Evolutionary conservation across 2,113 vertebrate genomes (phyloP), one percentile per base, ranked within the genome.

Genomic region (Lepisosteus oculatus): DNA sequence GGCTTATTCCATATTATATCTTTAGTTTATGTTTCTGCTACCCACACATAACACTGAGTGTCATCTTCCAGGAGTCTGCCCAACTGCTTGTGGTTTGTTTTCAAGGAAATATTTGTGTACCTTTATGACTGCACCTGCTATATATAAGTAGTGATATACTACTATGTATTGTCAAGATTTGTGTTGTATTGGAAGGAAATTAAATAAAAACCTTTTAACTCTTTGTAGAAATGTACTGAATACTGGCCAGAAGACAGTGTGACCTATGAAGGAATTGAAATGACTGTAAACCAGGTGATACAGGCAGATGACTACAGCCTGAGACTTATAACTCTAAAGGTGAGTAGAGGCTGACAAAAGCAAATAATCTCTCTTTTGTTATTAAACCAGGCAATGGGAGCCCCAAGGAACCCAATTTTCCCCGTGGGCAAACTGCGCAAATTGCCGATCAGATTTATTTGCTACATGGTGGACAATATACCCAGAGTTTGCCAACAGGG

Each of bases 241-340:
- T 99, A 99, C 66, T 99, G 97, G 97, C 97, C 97, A 0, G 97
- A 98, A 86, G 93, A 97, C 55, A 91, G 90, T 77, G 93, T 93
- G 80, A 91, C 86, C 69, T 94, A 95, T 0, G 95, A 98, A 74
- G 95, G 91, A 71, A 92, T 98, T 29, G 90, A 97, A 90, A 95
- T 99, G 85, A 93, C 91, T 0, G 91, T 99, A 55, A 88, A 88
- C 74, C 84, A 85, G 74, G 92, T 98, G 81, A 94, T 96, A 70
- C 95, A 97, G 83, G 95, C 95, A 56, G 97, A 98, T 56, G 97
- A 98, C 87, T 98, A 98, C 86, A 95, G 94, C 81, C 89, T 99
- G 71, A 92, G 96, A 83, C 93, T 96, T 83, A 97, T 99, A 85
- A 94, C 93, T 69, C 90, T 99, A 68, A 95, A 95, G 95, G 97